Evolutionary conservation across 1,140 invertebrate species (phyloP), one percentile per base, ranked within the genome.

Genomic region (Drosophila simulans): DNA sequence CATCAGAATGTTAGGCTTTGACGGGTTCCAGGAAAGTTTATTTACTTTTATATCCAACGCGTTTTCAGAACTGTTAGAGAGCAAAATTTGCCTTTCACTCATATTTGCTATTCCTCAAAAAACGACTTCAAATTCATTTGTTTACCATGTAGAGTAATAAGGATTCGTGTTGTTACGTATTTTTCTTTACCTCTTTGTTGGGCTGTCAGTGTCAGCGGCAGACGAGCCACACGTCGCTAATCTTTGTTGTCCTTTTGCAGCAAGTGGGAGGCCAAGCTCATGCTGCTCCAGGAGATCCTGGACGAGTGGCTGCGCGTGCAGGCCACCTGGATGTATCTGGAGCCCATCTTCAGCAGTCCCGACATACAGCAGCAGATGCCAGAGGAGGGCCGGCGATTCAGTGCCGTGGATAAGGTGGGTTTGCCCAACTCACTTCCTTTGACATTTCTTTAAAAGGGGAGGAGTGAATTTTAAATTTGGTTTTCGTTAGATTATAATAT

Each of bases 321-420:
- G 93, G 94, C 96, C 1, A 98, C 97, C 2, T 99, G 98, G 98
- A 96, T 99, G 93, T 99, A 99, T 92, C 93, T 99, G 74, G 98
- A 99, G 91, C 98, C 98, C 1, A 99, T 99, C 77, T 99, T 99
- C 92, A 97, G 97, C 4, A 99, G 98, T 17, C 98, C 98, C 3
- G 98, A 99, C 93, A 99, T 99, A 92, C 98, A 99, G 93, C 95
- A 96, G 71, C 96, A 97, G 95, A 97, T 99, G 96, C 98, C 98
- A 0, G 97, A 98, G 92, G 94, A 94, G 84, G 98, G 97, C 15
- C 94, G 98, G 52, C 94, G 97, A 78, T 97, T 98, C 84, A 97
- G 95, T 88, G 97, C 97, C 22, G 97, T 99, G 34, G 97, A 99
- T 93, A 98, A 98, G 80, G 83, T 83, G 31, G 31, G 11, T 31